Evolutionary conservation across 23 tunicate genomes (phyloP).

Genomic region (Halocynthia aurantium): DNA sequence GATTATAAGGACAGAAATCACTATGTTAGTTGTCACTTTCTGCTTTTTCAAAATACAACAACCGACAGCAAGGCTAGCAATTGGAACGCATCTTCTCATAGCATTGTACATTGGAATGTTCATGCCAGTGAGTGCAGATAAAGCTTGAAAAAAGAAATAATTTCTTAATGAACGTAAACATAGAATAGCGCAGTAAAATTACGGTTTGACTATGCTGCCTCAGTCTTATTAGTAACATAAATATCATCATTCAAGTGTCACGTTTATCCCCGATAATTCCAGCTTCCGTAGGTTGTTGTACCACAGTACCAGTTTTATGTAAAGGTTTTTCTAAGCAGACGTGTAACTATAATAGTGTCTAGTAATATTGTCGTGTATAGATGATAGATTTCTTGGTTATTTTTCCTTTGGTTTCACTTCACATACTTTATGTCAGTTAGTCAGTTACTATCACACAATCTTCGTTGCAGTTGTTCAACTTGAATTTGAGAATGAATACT

Average conservation of each 20-base stretch:
- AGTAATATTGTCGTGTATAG: no score
- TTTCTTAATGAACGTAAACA: background rate
- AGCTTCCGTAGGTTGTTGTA: no score
- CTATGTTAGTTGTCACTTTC: constrained; percentile 27
- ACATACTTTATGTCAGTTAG: no score
- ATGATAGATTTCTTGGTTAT: background rate
- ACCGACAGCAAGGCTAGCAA: constrained; percentile 65
- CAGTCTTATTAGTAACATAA: no score
- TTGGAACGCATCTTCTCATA: constrained; percentile 78
- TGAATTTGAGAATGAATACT: constrained; percentile 9
- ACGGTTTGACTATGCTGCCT: background rate
- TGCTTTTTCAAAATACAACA: constrained; percentile 37
- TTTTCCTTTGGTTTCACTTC: background rate
- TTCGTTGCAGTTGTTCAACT: background rate
- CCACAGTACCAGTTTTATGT: no score
- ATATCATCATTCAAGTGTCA: no score
- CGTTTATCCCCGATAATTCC: no score
- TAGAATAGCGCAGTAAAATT: no score
- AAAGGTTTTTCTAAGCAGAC: no score
- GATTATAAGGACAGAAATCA: constrained; percentile 44
- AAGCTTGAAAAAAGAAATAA: constrained; percentile 36
- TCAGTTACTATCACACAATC: background rate
- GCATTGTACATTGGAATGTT: constrained; percentile 97
- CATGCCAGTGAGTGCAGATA: constrained; percentile 87
- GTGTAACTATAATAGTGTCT: no score